Evolutionary conservation across 1,140 invertebrate genomes (phyloP).

Genomic region (Ptiloglossa arizonensis): DNA sequence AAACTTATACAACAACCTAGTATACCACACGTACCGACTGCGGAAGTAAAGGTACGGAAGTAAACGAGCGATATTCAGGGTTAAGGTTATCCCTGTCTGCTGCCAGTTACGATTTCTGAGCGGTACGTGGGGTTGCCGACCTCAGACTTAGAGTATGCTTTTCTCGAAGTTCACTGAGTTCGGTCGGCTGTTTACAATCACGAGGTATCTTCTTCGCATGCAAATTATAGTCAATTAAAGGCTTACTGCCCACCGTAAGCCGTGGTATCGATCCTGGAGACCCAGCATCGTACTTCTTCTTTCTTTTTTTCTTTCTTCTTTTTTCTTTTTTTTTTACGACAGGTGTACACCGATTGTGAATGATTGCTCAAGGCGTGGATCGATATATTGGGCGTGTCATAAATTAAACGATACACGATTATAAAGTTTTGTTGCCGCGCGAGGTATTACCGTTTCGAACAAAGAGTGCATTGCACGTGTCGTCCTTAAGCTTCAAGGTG

Average conservation of each 20-base stretch:
- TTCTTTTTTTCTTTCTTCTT: too few species aligned
- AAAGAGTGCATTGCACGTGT: not conserved
- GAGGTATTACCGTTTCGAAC: not conserved
- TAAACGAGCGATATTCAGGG: conserved; percentile 66
- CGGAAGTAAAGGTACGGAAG: conserved; percentile 44
- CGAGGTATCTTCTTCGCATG: conserved; percentile 65
- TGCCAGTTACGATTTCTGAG: conserved; percentile 59
- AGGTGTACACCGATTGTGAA: not conserved
- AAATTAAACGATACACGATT: conserved; percentile 5
- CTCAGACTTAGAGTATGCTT: conserved; percentile 42
- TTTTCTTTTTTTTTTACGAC: not conserved
- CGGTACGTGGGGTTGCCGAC: conserved; percentile 61
- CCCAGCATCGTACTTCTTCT: conserved; percentile 10
- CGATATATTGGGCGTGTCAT: conserved; percentile 11
- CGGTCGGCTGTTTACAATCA: conserved; percentile 71
- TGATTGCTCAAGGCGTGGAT: conserved; percentile 21
- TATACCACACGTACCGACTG: not conserved
- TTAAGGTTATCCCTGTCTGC: conserved; percentile 66
- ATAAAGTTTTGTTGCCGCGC: not conserved
- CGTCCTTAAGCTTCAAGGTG: too few species aligned
- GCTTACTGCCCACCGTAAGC: conserved; percentile 53
- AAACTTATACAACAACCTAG: too few species aligned
- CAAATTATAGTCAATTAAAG: conserved; percentile 77
- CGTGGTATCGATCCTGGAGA: conserved; percentile 60
- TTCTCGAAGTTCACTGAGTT: conserved; percentile 52